phyloP scores from a whole-genome alignment of 2,113 vertebrate species.

The Protomyctophum bolini region DNA sequence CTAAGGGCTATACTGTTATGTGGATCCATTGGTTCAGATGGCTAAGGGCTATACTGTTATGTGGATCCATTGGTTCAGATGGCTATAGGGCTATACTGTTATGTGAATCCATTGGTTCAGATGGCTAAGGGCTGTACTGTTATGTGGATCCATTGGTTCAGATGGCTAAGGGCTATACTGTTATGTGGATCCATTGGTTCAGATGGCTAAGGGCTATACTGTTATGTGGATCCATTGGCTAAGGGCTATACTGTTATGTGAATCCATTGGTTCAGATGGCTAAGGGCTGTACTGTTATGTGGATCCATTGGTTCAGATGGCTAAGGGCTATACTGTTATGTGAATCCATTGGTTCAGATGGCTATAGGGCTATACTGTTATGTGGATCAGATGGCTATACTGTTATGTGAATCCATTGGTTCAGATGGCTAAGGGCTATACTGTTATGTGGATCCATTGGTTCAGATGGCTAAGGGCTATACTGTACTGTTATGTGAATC shows the following conservation, averaged over 20 bases:
- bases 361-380: too few species aligned
- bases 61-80: too few species aligned
- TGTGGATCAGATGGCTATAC: too few species aligned
- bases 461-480: too few species aligned
- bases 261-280: constrained; percentile 17
- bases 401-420: constrained; percentile 29
- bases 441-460: constrained; percentile 30
- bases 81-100: neutral
- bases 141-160: constrained; percentile 29
- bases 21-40: constrained; percentile 21
- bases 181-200: constrained; percentile 29
- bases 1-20: constrained; percentile 4
- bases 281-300: constrained; percentile 16
- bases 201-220: too few species aligned
- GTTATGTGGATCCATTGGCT: too few species aligned
- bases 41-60: too few species aligned
- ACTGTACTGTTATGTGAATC: constrained; percentile 22
- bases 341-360: constrained; percentile 21
- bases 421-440: too few species aligned
- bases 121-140: too few species aligned
- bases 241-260: constrained; percentile 9
- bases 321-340: constrained; percentile 4
- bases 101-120: constrained; percentile 26
- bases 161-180: too few species aligned
- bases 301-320: constrained; percentile 18